These are phyloP conservation scores for Petrophora chlorosata DNA, from an alignment of 2,888 invertebrate genomes.

Conservation along the genomic window DNA sequence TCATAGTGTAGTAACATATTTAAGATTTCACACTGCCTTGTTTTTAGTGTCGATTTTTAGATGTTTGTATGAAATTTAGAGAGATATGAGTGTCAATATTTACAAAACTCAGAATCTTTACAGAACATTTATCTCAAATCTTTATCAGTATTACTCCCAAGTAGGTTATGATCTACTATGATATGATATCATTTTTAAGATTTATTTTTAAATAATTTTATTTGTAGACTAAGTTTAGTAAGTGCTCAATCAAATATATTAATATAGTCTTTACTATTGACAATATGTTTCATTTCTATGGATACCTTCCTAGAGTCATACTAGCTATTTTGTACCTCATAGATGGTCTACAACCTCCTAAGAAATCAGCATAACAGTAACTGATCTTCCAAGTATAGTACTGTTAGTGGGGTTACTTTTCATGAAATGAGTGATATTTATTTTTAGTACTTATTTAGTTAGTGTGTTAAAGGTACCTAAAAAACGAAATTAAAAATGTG, in stretches of 20 bases:
- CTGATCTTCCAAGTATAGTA: no score
- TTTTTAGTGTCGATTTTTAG: conserved; percentile 18
- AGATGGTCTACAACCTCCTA: no score
- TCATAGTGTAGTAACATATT: no score
- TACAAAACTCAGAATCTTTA: neutral
- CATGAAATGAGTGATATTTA: no score
- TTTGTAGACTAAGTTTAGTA: neutral
- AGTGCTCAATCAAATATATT: conserved; percentile 8
- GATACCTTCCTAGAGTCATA: neutral
- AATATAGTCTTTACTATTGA: neutral
- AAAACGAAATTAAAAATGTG: no score
- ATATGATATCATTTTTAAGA: neutral
- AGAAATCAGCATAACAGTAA: no score
- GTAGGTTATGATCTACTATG: neutral
- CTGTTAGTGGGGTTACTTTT: no score
- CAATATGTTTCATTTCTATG: neutral
- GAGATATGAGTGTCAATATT: neutral
- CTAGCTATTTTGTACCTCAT: no score
- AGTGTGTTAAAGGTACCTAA: no score
- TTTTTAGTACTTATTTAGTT: no score
- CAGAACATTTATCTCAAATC: neutral
- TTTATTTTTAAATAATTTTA: neutral
- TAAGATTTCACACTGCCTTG: conserved; percentile 1
- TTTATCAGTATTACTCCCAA: conserved; percentile 3
- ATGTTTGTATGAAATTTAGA: no score